Evolutionary conservation across 2,797 vertebrate species (phyloP), one percentile per base, ranked within the genome.

Genomic region (Lemur catta): DNA sequence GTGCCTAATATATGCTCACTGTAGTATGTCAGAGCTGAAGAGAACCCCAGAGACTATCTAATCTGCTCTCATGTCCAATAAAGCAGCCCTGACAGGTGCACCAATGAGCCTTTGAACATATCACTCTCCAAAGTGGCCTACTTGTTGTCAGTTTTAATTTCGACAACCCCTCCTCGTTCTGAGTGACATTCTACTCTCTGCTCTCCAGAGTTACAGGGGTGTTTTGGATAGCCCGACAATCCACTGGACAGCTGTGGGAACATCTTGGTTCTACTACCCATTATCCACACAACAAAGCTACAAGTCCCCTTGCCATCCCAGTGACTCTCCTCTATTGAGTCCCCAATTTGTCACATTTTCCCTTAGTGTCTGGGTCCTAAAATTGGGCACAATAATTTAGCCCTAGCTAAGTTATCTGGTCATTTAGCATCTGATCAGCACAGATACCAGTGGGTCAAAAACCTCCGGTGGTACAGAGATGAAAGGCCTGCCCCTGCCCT

Each of bases 241-340:
- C 46, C 46, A 35, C 7, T 1, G 69, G 69, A 43, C 33, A 15
- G 24, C 14, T 1, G 18, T 30, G 55, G 38, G 20, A 24, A 26
- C 0, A 4, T 4, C n/a, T 18, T 28, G 8, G 55, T 20, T 2
- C 35, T 61, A 72, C 26, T 4, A 0, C 18, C n/a, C 1, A n/a
- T 33, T 7, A 35, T 6, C 15, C 35, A 20, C 6, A 8, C 0
- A 2, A 35, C 65, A 59, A 33, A 65, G 81, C 82, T 14, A 5
- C 14, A 18, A 8, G 38, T 63, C 67, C 30, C 24, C 22, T 22
- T 5, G 46, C n/a, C 30, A 6, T 12, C 11, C 26, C 52, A 4
- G 7, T 7, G 57, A 26, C n/a, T 43, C 48, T 69, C 14, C 30
- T n/a, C 61, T 10, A 11, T 17, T 0, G 26, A 61, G 78, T 46